phyloP scores from a whole-genome alignment of 2,113 vertebrate species.

The Mobula hypostoma region DNA sequence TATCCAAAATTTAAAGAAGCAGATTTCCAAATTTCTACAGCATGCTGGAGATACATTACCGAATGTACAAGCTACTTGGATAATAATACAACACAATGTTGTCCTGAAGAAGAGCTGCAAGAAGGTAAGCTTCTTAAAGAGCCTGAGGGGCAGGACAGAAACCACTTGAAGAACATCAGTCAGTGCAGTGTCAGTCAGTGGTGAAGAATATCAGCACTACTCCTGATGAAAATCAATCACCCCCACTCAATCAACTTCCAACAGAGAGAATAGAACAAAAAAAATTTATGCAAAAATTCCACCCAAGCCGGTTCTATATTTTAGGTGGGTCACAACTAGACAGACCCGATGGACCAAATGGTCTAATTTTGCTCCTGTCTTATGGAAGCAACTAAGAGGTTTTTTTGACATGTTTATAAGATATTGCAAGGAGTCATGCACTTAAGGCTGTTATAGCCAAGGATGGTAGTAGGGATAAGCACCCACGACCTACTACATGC shows the following conservation, averaged over 20 bases:
- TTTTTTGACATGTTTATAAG: too few species aligned
- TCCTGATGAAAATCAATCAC: background rate
- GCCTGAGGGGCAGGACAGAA: background rate
- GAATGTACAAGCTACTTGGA: background rate
- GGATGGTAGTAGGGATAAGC: too few species aligned
- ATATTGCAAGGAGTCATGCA: too few species aligned
- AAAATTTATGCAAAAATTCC: background rate
- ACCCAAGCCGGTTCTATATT: background rate
- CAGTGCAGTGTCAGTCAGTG: background rate
- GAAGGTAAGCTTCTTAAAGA: background rate
- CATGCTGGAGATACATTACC: background rate
- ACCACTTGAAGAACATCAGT: background rate
- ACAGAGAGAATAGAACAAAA: background rate
- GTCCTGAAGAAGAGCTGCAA: background rate
- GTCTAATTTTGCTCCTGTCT: too few species aligned
- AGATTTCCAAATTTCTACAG: background rate
- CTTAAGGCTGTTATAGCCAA: too few species aligned
- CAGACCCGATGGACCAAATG: too few species aligned
- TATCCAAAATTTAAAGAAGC: background rate
- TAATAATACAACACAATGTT: background rate
- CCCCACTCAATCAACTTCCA: background rate
- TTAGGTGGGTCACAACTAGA: background rate
- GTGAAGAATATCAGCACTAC: background rate
- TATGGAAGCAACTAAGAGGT: too few species aligned
- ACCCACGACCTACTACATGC: too few species aligned